Evolutionary conservation across 2,888 invertebrate genomes (phyloP), one percentile per base, ranked within the genome.

Genomic region (Pyrocoelia pectoralis): DNA sequence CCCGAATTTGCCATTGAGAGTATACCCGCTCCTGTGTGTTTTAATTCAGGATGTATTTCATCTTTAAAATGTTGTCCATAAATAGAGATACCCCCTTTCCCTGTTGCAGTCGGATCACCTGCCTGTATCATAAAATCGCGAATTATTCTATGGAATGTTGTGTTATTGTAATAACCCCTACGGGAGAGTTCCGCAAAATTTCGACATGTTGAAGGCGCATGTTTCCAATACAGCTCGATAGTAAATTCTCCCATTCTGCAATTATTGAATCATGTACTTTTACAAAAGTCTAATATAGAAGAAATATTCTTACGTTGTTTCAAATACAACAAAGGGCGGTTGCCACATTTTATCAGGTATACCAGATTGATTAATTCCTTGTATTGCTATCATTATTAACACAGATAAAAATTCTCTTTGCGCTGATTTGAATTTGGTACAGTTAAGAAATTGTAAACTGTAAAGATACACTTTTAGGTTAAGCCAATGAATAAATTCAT

Each of bases 1-100:
- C 98, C 98, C 14, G 97, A 92, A 84, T 99, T 99, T 0, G 99
- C 99, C 99, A 99, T 99, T 0, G 97, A 97, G 29, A 96, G 76
- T 60, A 96, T 89, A 0, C 95, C 96, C 15, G 90, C 89, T 14
- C 86, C 98, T n/a, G 96, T 94, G 79, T 99, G 99, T 79, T 96
- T 98, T 57, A 99, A 83, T 69, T 97, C 96, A 24, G 89, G 85
- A 74, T 94, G 91, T 68, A 99, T 94, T 86, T 99, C 99, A 83
- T 99, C 99, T 57, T 93, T 90, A 83, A 99, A 99, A 71, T 89
- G 88, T 68, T 91, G 89, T 0, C 99, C 99, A 82, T 98, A 99
- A 72, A 99, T 98, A 0, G 97, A 97, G 46, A 93, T 89, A 0
- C 99, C 99, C 9, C 98, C 98, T 79, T 96, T 91, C 0, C 98